Conservation (phyloP, 2,113 vertebrate genomes). For the Cryptomyrus ogoouensis region DNA sequence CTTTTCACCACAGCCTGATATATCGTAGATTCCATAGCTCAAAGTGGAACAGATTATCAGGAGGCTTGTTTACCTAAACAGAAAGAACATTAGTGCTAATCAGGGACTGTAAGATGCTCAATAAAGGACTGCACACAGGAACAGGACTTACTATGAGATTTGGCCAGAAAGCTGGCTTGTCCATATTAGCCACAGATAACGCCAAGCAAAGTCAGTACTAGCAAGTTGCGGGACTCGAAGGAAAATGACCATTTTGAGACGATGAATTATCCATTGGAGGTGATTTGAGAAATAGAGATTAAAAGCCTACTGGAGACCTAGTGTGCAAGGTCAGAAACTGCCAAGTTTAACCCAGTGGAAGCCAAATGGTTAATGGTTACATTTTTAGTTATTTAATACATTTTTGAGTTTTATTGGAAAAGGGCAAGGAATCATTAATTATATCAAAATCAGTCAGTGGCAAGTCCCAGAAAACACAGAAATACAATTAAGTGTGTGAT, state of each 20-base stretch:
- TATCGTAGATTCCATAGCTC: neutral
- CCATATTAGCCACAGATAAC: neutral
- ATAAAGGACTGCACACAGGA: neutral
- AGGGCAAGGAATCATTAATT: neutral
- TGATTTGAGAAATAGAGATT: neutral
- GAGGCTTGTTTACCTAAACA: neutral
- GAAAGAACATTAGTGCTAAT: neutral
- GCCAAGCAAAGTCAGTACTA: neutral
- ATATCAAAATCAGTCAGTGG: neutral
- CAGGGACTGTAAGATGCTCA: neutral
- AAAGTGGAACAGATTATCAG: neutral
- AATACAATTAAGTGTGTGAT: neutral
- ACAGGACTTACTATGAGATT: neutral
- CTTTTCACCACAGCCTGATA: neutral
- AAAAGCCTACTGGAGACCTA: neutral
- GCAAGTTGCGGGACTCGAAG: neutral
- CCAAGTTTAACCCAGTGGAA: neutral
- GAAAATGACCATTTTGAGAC: neutral
- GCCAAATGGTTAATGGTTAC: neutral
- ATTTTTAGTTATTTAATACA: neutral
- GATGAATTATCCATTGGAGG: neutral
- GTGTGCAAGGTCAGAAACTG: neutral
- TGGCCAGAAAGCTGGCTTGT: neutral
- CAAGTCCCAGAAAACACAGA: neutral
- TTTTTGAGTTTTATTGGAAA: neutral